Evolutionary conservation across 2,113 vertebrate genomes (phyloP).

Genomic region (Cervus canadensis): DNA sequence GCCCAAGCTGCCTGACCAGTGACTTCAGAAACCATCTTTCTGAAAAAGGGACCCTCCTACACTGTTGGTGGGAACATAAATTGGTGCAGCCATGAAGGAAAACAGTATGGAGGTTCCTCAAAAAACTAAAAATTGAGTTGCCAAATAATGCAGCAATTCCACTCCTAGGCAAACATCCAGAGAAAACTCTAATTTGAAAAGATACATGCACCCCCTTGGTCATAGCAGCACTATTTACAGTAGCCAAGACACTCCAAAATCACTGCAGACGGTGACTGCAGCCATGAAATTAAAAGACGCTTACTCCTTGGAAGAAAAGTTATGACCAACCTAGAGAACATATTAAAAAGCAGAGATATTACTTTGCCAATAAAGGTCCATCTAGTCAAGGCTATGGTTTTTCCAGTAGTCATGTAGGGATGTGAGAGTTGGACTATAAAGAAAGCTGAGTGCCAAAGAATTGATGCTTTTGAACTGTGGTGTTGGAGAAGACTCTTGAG

Average conservation of each 20-base stretch:
- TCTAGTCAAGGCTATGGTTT: background rate
- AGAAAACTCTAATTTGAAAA: background rate
- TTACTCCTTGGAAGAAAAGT: background rate
- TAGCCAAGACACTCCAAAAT: background rate
- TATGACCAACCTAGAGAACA: background rate
- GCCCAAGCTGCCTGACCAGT: background rate
- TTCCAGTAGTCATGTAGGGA: background rate
- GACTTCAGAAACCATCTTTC: background rate
- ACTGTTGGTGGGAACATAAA: background rate
- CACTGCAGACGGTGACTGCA: background rate
- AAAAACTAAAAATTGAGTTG: background rate
- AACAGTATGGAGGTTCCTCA: background rate
- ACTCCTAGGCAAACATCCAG: background rate
- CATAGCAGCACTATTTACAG: background rate
- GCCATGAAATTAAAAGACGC: background rate
- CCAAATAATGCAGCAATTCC: background rate
- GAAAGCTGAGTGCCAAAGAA: background rate
- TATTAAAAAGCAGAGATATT: background rate
- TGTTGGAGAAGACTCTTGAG: background rate
- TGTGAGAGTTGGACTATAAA: background rate
- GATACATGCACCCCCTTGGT: background rate
- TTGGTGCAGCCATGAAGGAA: background rate
- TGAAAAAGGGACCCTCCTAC: background rate
- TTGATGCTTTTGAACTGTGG: background rate
- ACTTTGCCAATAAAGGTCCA: background rate